Conservation (phyloP, 2,113 vertebrate genomes). For the Suricata suricatta region DNA sequence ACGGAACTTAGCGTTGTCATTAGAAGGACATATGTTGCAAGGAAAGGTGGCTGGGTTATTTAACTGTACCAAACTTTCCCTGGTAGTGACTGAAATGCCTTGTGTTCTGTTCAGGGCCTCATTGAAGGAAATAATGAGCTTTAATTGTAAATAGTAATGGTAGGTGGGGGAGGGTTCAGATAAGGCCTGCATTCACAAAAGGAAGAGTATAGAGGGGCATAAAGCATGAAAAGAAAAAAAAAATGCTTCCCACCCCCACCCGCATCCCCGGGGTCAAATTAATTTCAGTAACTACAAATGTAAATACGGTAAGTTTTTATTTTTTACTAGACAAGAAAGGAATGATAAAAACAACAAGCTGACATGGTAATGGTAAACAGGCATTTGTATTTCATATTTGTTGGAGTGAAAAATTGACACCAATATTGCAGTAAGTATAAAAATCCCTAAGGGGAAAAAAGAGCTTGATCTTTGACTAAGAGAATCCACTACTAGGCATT, state of each 20-base stretch:
- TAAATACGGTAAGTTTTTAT: background rate
- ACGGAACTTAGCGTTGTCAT: background rate
- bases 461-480: background rate
- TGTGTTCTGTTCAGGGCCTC: background rate
- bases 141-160: background rate
- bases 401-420: background rate
- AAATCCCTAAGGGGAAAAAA: background rate
- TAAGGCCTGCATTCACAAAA: background rate
- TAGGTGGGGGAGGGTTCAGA: background rate
- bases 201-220: background rate
- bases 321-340: background rate
- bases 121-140: background rate
- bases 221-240: background rate
- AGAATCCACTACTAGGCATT: background rate
- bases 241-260: background rate
- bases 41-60: background rate
- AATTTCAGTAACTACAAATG: background rate
- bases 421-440: conserved; percentile 3
- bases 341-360: background rate
- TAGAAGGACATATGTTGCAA: background rate
- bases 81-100: background rate
- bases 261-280: background rate
- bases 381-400: background rate
- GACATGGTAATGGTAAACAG: background rate
- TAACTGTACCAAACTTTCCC: background rate